A percentile compares a stretch with the other conserved stretches of the same genome.
Evolutionary conservation across 2,113 vertebrate genomes (phyloP).

Genomic region (Hiodon alosoides): DNA sequence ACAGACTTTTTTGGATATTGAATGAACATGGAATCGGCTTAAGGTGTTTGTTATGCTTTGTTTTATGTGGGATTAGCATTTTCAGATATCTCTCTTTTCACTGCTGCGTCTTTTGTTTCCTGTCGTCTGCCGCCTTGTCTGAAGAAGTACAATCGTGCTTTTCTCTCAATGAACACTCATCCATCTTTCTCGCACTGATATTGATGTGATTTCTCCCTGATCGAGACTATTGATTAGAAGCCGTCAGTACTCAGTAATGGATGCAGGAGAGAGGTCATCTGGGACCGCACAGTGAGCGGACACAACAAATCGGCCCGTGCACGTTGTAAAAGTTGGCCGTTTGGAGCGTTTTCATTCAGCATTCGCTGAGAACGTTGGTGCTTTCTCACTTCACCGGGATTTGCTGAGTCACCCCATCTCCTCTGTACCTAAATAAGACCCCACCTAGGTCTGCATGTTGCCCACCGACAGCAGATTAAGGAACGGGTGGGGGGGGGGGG

Average conservation of each 20-base stretch:
- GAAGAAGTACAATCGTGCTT: neutral
- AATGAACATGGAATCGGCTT: neutral
- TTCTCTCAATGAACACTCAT: neutral
- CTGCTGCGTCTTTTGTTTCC: neutral
- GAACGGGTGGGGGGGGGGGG: no score
- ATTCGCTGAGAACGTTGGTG: no score
- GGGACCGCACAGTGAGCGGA: neutral
- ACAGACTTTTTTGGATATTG: neutral
- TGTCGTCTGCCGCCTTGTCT: neutral
- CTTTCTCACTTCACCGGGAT: no score
- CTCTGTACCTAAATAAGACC: conserved; percentile 30
- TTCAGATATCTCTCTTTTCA: neutral
- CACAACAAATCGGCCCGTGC: neutral
- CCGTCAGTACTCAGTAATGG: neutral
- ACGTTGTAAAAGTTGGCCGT: no score
- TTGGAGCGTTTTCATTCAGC: no score
- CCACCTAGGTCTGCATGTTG: conserved; percentile 25
- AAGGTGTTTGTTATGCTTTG: neutral
- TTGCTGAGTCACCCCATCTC: neutral
- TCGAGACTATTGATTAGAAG: conserved; percentile 17
- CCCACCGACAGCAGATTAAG: conserved; percentile 51
- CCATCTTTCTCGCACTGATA: conserved; percentile 10
- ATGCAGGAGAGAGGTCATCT: neutral
- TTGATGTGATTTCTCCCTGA: conserved; percentile 4
- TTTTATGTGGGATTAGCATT: neutral